A percentile compares a stretch with the other conserved stretches of the same genome.
Conservation (phyloP, 2,113 vertebrate genomes). For the Cynopterus brachyotis region DNA sequence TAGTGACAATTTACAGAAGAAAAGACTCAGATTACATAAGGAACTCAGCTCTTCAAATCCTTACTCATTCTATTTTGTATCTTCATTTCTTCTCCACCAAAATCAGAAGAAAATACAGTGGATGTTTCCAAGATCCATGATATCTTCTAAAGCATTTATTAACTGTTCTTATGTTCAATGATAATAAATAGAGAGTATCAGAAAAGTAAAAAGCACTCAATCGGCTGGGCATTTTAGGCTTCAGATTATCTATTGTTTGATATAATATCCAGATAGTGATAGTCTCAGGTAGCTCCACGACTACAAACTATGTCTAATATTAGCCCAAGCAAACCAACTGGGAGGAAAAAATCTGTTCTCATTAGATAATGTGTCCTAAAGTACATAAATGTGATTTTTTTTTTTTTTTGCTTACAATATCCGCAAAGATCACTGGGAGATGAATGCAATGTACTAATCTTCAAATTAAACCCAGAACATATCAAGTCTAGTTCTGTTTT, state of each 20-base stretch:
- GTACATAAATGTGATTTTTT: conserved; percentile 18
- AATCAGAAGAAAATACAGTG: neutral
- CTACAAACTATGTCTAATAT: neutral
- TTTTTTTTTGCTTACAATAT: conserved; percentile 8
- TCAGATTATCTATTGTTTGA: neutral
- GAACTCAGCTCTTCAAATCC: neutral
- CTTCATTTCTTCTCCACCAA: neutral
- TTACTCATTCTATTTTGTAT: neutral
- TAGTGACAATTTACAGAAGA: neutral
- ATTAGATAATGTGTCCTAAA: neutral
- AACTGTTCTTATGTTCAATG: neutral
- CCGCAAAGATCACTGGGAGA: neutral
- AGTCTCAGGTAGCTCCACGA: neutral
- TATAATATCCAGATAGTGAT: neutral
- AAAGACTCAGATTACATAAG: neutral
- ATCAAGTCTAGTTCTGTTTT: neutral
- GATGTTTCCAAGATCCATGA: neutral
- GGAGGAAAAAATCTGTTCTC: neutral
- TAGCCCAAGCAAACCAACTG: neutral
- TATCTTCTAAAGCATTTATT: neutral
- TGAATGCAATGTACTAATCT: neutral
- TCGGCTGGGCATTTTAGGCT: neutral
- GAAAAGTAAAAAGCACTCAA: neutral
- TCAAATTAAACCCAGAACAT: conserved; percentile 21
- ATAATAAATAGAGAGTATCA: neutral